Evolutionary conservation across 2,113 vertebrate genomes (phyloP).

Genomic region (Vidua chalybeata): DNA sequence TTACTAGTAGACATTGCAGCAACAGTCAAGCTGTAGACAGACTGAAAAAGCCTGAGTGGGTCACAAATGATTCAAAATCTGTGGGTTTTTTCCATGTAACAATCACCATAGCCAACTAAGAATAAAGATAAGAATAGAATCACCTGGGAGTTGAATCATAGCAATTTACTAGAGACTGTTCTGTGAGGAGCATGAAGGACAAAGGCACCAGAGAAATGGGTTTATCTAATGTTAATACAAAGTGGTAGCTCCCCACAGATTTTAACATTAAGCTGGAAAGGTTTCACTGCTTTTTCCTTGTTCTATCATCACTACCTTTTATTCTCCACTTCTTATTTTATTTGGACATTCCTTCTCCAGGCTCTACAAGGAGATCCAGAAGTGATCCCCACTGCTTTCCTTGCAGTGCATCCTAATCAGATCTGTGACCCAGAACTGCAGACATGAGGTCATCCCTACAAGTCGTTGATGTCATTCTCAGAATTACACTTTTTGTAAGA

Average conservation of each 20-base stretch:
- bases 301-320: background rate
- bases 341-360: background rate
- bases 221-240: background rate
- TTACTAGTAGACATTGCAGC: background rate
- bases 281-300: background rate
- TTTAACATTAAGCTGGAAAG: background rate
- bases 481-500: background rate
- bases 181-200: background rate
- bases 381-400: background rate
- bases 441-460: background rate
- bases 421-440: background rate
- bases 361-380: background rate
- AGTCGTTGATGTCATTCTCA: background rate
- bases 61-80: background rate
- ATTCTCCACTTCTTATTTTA: background rate
- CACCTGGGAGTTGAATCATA: background rate
- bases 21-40: background rate
- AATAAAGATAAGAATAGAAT: background rate
- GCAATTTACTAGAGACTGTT: background rate
- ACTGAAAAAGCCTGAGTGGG: background rate
- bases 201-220: background rate
- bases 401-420: background rate
- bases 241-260: background rate
- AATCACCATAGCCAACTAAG: background rate
- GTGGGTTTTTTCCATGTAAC: background rate